Evolutionary conservation across 1,140 invertebrate genomes (phyloP), one percentile per base, ranked within the genome.

Genomic region (Lepidotrigona ventralis): DNA sequence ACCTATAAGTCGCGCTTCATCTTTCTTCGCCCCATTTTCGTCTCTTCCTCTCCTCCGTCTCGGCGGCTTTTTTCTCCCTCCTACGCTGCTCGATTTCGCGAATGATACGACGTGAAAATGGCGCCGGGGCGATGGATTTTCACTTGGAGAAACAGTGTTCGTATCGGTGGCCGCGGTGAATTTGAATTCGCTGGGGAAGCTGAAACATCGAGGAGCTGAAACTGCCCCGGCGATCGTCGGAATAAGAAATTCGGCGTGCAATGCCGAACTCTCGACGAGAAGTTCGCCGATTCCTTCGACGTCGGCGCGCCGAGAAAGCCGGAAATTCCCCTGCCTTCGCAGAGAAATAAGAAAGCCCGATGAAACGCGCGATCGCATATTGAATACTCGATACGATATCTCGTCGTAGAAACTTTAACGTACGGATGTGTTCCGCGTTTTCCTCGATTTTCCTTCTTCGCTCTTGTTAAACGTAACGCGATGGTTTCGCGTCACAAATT

Each of bases 71-170:
- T 23, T 39, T 39, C 3, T 8, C 6, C 39, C 39, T 0, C n/a
- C 46, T 19, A 12, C 23, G 39, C n/a, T 29, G 26, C n/a, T 51
- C 82, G 74, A 58, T 87, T 78, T 74, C 53, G 17, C 39, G 60
- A 46, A 46, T 8, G 39, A 69, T 72, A 76, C 33, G 83, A 63
- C 54, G 79, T 72, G 79, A 72, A 81, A 88, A 88, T 76, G 77
- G 58, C 53, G n/a, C 60, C 17, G 21, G 15, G 75, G 14, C 12
- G 39, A 0, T 39, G 77, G 73, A 66, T 84, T 73, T 46, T 73
- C 81, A 54, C 33, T 33, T 15, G 19, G 29, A 80, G 23, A 80
- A n/a, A 80, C 12, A 54, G 29, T 58, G 39, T 19, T 17, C 33
- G 64, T 76, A 8, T 46, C 39, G 39, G 6, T 63, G 72, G 63